Percentiles rank a stretch among this genome's conserved stretches.
Conservation (phyloP, 1,140 invertebrate genomes). For the Drosophila insularis region DNA sequence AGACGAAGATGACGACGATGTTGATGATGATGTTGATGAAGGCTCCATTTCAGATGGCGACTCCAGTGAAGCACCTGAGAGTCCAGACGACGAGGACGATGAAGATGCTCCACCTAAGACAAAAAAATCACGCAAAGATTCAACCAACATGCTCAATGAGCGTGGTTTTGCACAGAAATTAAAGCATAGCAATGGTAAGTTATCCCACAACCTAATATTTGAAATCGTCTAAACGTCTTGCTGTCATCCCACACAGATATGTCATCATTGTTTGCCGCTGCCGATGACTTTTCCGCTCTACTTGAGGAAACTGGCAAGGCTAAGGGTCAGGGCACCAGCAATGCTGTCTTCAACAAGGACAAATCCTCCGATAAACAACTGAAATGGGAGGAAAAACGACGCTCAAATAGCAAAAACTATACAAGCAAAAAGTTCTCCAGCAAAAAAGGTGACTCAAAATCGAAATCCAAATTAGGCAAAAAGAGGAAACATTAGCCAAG, state of each 20-base stretch:
- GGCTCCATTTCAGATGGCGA: constrained; percentile 55
- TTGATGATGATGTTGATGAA: constrained; percentile 70
- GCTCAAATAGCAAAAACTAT: constrained; percentile 72
- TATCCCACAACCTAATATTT: not conserved
- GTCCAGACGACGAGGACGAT: constrained; percentile 54
- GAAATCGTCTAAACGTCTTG: not conserved
- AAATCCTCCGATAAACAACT: constrained; percentile 87
- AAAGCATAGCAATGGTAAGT: constrained; percentile 70
- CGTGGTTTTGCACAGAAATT: constrained; percentile 72
- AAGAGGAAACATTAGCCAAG: constrained; percentile 60
- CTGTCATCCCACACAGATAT: constrained; percentile 67
- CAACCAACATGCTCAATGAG: constrained; percentile 25
- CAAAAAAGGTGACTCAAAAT: constrained; percentile 18
- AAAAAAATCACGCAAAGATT: constrained; percentile 78
- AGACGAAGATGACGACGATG: constrained; percentile 48
- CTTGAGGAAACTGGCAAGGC: constrained; percentile 87
- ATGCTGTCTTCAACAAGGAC: constrained; percentile 86
- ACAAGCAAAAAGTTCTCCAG: constrained; percentile 50
- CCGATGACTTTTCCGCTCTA: constrained; percentile 89
- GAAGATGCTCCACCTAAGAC: constrained; percentile 68
- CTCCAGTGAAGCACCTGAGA: constrained; percentile 55
- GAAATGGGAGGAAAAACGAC: constrained; percentile 86
- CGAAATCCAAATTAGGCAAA: constrained; percentile 45
- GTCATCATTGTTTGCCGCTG: constrained; percentile 87
- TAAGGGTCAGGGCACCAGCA: constrained; percentile 86